Conservation (phyloP, 2,888 invertebrate genomes). For the Nipponacmea schrenckii region DNA sequence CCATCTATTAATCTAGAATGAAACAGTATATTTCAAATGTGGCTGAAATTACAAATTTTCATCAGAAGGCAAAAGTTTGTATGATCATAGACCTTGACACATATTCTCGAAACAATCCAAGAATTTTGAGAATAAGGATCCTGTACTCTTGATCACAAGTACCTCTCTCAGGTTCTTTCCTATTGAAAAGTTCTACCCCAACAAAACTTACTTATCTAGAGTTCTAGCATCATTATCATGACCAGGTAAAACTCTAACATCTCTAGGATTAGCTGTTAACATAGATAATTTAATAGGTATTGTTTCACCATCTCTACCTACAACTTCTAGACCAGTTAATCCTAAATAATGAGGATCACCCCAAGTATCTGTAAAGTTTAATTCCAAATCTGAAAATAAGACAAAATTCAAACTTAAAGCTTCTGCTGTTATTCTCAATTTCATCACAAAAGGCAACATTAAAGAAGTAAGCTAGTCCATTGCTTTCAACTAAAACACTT, state of each 20-base stretch:
- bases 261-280: slow-evolving; percentile 70
- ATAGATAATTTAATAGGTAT: slow-evolving; percentile 57
- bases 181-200: too few relatives aligned
- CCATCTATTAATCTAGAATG: slow-evolving; percentile 75
- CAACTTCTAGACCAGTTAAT: slow-evolving; percentile 69
- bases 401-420: not conserved
- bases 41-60: not conserved
- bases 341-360: slow-evolving; percentile 70
- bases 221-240: slow-evolving; percentile 65
- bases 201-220: slow-evolving; percentile 62
- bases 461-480: too few relatives aligned
- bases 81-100: too few relatives aligned
- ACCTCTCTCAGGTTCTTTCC: too few relatives aligned
- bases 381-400: slow-evolving; percentile 49
- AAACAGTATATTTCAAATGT: too few relatives aligned
- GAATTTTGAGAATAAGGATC: not conserved
- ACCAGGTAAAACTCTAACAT: slow-evolving; percentile 61
- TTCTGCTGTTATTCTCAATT: not conserved
- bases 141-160: not conserved
- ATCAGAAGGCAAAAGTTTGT: not conserved
- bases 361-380: slow-evolving; percentile 70
- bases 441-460: too few relatives aligned
- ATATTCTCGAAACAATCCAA: not conserved
- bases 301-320: slow-evolving; percentile 66
- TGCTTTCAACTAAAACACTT: too few relatives aligned